These are phyloP conservation scores for Hepsetus odoe DNA, from an alignment of 2,113 vertebrate genomes.

Conservation along the genomic window DNA sequence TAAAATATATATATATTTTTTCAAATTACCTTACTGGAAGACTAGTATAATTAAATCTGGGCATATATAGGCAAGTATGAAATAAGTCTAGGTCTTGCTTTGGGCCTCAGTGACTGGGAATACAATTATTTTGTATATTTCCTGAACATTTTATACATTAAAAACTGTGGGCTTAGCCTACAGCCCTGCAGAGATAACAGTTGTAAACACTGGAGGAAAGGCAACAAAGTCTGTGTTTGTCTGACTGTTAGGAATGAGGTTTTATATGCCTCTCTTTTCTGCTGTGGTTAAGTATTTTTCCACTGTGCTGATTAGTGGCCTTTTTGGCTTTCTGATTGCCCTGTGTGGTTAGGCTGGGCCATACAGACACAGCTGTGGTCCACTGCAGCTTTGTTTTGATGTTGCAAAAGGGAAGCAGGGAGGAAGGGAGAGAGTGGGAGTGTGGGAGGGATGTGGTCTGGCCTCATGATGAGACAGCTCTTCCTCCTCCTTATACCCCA, in stretches of 20 bases:
- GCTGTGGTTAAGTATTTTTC: constrained; percentile 25
- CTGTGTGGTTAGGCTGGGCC: constrained; percentile 26
- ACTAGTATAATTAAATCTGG: too few relatives aligned
- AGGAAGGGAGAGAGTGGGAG: constrained; percentile 14
- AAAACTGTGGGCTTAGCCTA: neutral
- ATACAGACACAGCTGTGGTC: neutral
- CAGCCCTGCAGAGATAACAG: neutral
- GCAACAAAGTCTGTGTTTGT: neutral
- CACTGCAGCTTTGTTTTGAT: neutral
- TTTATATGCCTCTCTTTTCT: constrained; percentile 6
- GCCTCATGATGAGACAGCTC: neutral
- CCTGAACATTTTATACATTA: neutral
- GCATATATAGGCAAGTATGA: too few relatives aligned
- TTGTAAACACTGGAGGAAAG: neutral
- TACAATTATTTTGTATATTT: too few relatives aligned
- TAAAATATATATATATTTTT: too few relatives aligned
- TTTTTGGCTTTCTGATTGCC: constrained; percentile 14
- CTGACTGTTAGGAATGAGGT: neutral
- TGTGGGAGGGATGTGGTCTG: constrained; percentile 19
- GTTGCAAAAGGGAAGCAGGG: too few relatives aligned
- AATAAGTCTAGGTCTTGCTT: too few relatives aligned
- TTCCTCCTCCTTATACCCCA: neutral
- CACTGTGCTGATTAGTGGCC: neutral
- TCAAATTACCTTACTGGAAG: too few relatives aligned
- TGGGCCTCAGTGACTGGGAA: too few relatives aligned